phyloP scores from a whole-genome alignment of 2,797 vertebrate genomes.

The Sparus aurata region DNA sequence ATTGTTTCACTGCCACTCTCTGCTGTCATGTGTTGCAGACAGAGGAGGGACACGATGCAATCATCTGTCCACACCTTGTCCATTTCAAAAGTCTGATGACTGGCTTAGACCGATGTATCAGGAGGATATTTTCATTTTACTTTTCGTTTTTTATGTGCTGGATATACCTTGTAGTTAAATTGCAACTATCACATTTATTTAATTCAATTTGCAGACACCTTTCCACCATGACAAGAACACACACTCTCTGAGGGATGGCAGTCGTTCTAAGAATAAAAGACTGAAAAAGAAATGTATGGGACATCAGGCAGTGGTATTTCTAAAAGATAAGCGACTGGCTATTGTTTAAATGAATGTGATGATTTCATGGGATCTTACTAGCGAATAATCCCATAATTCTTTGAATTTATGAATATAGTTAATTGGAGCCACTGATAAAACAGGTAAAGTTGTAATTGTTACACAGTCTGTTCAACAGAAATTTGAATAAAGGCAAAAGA shows the following conservation, averaged over 20 bases:
- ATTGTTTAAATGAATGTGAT: neutral
- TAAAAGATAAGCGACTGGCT: neutral
- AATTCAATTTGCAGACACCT: neutral
- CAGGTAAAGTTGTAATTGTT: neutral
- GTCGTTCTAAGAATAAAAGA: neutral
- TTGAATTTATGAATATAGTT: neutral
- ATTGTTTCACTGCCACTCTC: slow-evolving; percentile 63
- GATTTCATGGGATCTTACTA: neutral
- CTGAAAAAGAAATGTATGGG: neutral
- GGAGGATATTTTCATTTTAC: neutral
- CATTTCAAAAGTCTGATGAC: neutral
- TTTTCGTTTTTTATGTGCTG: neutral
- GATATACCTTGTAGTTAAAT: neutral
- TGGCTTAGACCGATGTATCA: neutral
- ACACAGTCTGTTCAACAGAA: neutral
- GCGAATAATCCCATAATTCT: neutral
- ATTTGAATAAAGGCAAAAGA: neutral
- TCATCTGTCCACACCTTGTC: neutral
- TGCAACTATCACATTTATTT: neutral
- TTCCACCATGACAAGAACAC: neutral
- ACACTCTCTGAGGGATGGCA: neutral
- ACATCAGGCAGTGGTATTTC: neutral
- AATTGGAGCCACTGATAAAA: neutral
- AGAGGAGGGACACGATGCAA: neutral
- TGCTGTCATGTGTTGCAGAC: slow-evolving; percentile 45